phyloP scores from a whole-genome alignment of 2,113 vertebrate species.

The Mystacornis crossleyi region DNA sequence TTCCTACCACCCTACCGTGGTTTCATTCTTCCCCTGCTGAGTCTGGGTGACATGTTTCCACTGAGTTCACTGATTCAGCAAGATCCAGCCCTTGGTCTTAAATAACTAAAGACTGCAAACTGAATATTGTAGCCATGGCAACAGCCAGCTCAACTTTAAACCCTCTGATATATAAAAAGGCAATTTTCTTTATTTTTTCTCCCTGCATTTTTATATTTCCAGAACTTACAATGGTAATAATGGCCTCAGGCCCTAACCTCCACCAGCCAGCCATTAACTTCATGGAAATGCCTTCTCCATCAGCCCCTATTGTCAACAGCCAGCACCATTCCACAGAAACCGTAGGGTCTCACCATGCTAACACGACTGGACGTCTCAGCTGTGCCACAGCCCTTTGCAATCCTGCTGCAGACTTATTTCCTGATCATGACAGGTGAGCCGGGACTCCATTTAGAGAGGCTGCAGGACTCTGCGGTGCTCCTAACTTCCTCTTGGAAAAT shows the following conservation, averaged over 20 bases:
- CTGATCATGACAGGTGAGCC: background rate
- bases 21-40: background rate
- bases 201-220: conserved; percentile 68
- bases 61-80: conserved; percentile 59
- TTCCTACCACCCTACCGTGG: background rate
- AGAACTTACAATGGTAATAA: conserved; percentile 68
- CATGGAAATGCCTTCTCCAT: conserved; percentile 65
- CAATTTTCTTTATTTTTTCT: conserved; percentile 67
- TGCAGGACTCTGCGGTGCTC: conserved; percentile 42
- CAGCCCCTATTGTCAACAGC: conserved; percentile 47
- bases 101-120: conserved; percentile 63
- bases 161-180: conserved; percentile 65
- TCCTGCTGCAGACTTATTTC: background rate
- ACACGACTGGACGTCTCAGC: conserved; percentile 25
- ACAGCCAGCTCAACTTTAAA: conserved; percentile 70
- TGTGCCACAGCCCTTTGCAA: conserved; percentile 4
- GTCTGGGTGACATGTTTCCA: conserved; percentile 1
- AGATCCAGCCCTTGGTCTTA: conserved; percentile 56
- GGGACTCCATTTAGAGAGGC: background rate
- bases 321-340: conserved; percentile 50
- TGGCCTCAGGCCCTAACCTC: conserved; percentile 55
- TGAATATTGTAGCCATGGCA: conserved; percentile 70
- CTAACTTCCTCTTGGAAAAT: conserved; percentile 29
- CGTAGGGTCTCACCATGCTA: conserved; percentile 13
- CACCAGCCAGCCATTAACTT: conserved; percentile 66